phyloP scores from a whole-genome alignment of 1,140 invertebrate species.

The Solen grandis region DNA sequence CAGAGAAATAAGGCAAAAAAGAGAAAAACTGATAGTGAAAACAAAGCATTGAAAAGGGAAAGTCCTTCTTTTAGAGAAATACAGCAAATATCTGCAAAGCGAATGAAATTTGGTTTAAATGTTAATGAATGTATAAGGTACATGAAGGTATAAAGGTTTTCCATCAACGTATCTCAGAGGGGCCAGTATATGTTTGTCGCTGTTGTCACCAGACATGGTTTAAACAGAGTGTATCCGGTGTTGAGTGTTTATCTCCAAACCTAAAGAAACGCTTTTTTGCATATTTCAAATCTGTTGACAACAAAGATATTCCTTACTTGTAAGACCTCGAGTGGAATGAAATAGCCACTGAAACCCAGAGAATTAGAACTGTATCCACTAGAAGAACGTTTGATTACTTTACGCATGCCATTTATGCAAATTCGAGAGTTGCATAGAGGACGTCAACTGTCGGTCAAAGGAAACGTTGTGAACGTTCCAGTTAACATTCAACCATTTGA shows the following conservation, averaged over 20 bases:
- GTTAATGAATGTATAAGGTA: conserved; percentile 11
- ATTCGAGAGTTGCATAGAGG: too few relatives aligned
- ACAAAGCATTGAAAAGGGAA: conserved; percentile 25
- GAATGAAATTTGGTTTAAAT: not conserved
- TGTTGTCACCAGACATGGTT: too few relatives aligned
- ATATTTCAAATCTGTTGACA: conserved; percentile 9
- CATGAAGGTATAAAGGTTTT: too few relatives aligned
- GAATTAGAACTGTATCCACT: conserved; percentile 52
- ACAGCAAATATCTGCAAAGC: not conserved
- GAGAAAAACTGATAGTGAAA: not conserved
- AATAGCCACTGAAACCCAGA: conserved; percentile 53
- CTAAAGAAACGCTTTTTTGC: conserved; percentile 9
- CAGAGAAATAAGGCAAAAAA: conserved; percentile 12
- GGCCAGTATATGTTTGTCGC: conserved; percentile 43
- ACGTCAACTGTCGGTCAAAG: conserved; percentile 56
- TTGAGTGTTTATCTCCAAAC: not conserved
- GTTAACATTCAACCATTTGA: conserved; percentile 52
- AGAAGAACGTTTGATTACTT: too few relatives aligned
- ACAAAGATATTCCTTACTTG: conserved; percentile 59
- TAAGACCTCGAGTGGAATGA: conserved; percentile 51
- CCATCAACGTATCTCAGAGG: conserved; percentile 17
- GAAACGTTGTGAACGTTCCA: conserved; percentile 62
- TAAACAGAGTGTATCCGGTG: conserved; percentile 36
- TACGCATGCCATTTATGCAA: too few relatives aligned
- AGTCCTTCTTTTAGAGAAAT: conserved; percentile 1